Evolutionary conservation across 2,797 vertebrate species (phyloP).

Genomic region (Gadopsis bispinosus): DNA sequence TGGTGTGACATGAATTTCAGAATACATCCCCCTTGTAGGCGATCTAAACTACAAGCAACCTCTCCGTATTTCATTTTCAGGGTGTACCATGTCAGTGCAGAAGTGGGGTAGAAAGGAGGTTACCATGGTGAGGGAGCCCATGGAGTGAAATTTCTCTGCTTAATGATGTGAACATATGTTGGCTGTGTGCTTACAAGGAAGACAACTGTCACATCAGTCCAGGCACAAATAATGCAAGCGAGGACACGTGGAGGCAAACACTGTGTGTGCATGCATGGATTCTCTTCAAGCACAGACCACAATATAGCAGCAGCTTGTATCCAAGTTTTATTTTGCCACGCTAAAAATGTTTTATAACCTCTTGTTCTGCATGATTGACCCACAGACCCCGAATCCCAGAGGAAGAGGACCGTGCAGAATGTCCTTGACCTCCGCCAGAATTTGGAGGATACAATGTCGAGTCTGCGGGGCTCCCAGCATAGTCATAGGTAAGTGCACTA

Average conservation of each 20-base stretch:
- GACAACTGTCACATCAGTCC: slow-evolving; percentile 45
- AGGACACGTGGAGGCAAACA: slow-evolving; percentile 1
- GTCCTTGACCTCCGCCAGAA: slow-evolving; percentile 98
- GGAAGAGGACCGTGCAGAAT: slow-evolving; percentile 98
- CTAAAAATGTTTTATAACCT: slow-evolving; percentile 53
- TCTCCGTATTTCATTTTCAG: slow-evolving; percentile 38
- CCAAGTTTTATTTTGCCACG: slow-evolving; percentile 29
- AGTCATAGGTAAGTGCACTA: slow-evolving; percentile 90
- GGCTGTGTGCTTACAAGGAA: slow-evolving; percentile 39
- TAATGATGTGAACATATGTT: slow-evolving; percentile 63
- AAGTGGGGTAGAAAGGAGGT: slow-evolving; percentile 29
- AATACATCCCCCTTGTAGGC: slow-evolving; percentile 44
- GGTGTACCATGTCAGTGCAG: slow-evolving; percentile 44
- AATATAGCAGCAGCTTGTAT: slow-evolving; percentile 10
- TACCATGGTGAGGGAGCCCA: slow-evolving; percentile 48
- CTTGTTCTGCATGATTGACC: slow-evolving; percentile 54
- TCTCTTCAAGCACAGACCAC: neutral
- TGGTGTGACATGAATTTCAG: slow-evolving; percentile 31
- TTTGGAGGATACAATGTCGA: slow-evolving; percentile 98
- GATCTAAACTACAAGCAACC: slow-evolving; percentile 18
- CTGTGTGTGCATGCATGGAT: neutral
- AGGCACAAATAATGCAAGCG: slow-evolving; percentile 22
- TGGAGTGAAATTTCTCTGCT: slow-evolving; percentile 47
- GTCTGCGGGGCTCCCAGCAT: slow-evolving; percentile 94
- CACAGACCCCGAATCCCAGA: slow-evolving; percentile 96